A percentile compares a stretch with the other conserved stretches of the same genome.
phyloP scores from a whole-genome alignment of 2,888 invertebrate genomes.

The Drosophila pseudotalamancana region DNA sequence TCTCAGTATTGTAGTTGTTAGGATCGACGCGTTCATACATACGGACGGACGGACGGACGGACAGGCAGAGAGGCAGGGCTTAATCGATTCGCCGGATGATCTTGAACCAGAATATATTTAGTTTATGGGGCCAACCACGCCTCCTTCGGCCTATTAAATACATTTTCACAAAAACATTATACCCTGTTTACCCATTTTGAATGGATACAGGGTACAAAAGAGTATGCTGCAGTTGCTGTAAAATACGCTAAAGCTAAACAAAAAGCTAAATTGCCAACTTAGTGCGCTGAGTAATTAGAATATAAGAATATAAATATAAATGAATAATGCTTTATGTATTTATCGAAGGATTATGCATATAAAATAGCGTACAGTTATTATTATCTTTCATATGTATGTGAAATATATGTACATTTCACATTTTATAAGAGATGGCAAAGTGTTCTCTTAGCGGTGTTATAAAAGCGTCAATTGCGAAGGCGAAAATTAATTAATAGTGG shows the following conservation, averaged over 20 bases:
- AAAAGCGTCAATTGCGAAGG: no score
- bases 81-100: no score
- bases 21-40: no score
- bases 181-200: background rate
- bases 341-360: slow-evolving; percentile 21
- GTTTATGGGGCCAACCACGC: no score
- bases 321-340: slow-evolving; percentile 1
- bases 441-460: slow-evolving; percentile 11
- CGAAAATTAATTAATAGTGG: slow-evolving; percentile 4
- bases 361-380: slow-evolving; percentile 44
- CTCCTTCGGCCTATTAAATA: no score
- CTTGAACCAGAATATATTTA: no score
- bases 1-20: no score
- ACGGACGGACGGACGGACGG: no score
- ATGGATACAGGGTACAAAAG: slow-evolving; percentile 1
- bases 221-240: background rate
- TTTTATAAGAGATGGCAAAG: background rate
- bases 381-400: background rate
- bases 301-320: background rate
- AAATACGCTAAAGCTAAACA: background rate
- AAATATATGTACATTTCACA: background rate
- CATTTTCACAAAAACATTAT: no score
- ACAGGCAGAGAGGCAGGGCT: no score
- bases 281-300: slow-evolving; percentile 1
- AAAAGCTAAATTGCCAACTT: slow-evolving; percentile 5